These are phyloP conservation scores for Mya arenaria DNA, from an alignment of 1,140 invertebrate species.

Conservation along the genomic window DNA sequence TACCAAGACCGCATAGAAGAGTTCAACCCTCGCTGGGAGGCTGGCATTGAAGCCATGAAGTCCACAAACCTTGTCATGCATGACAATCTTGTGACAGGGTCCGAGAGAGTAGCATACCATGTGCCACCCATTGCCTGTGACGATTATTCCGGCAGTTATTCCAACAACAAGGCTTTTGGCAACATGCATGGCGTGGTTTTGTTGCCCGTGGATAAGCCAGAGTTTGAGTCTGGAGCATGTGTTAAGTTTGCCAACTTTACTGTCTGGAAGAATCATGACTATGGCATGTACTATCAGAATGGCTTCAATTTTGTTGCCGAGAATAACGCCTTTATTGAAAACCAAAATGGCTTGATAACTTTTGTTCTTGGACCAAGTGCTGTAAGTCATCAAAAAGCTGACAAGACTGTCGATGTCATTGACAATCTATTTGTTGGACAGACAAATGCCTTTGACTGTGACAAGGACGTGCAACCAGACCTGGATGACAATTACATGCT, in stretches of 20 bases:
- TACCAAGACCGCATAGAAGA: constrained; percentile 65
- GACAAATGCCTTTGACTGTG: constrained; percentile 50
- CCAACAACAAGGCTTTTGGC: constrained; percentile 61
- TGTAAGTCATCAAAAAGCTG: constrained; percentile 52
- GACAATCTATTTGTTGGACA: constrained; percentile 67
- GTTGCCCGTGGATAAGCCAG: constrained; percentile 51
- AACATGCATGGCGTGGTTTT: constrained; percentile 58
- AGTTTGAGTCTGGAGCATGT: constrained; percentile 39
- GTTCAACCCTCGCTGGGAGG: constrained; percentile 63
- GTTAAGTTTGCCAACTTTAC: constrained; percentile 59
- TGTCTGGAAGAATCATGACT: constrained; percentile 69
- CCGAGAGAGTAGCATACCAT: constrained; percentile 69
- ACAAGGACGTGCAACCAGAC: neutral
- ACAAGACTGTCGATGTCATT: constrained; percentile 61
- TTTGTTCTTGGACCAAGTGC: constrained; percentile 65
- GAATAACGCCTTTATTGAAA: constrained; percentile 64
- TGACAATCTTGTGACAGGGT: constrained; percentile 71
- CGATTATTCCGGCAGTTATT: constrained; percentile 54
- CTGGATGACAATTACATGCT: constrained; percentile 30
- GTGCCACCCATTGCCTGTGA: constrained; percentile 62
- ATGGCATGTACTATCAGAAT: constrained; percentile 72
- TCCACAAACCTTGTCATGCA: constrained; percentile 60
- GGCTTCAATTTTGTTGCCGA: constrained; percentile 22
- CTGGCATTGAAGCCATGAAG: constrained; percentile 65
- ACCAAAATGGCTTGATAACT: constrained; percentile 63